Evolutionary conservation across 2,797 vertebrate genomes (phyloP).

Genomic region (Buceros bicornis): DNA sequence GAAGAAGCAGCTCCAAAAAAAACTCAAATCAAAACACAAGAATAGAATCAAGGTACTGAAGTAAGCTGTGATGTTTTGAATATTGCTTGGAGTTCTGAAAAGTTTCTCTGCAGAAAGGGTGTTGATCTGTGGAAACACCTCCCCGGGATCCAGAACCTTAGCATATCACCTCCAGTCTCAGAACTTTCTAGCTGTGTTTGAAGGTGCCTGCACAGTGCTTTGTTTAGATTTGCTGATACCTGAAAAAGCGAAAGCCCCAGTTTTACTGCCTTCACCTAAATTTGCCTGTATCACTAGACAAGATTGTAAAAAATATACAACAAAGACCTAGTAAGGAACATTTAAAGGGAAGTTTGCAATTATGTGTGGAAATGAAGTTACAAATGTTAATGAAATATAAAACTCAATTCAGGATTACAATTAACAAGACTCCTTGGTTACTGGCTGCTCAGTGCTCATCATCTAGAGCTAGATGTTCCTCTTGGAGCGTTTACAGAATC

Average conservation of each 20-base stretch:
- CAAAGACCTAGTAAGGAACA: neutral
- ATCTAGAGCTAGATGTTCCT: neutral
- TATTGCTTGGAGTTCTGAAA: neutral
- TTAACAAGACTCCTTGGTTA: neutral
- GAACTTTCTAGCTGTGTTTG: neutral
- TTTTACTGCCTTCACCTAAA: neutral
- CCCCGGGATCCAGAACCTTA: neutral
- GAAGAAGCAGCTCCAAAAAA: neutral
- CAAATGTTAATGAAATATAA: neutral
- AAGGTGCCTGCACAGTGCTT: neutral
- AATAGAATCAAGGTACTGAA: neutral
- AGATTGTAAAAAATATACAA: neutral
- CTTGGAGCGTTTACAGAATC: neutral
- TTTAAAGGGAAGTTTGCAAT: neutral
- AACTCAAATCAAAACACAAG: neutral
- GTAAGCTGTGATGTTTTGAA: neutral
- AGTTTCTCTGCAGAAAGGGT: neutral
- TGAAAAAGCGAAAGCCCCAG: neutral
- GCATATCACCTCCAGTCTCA: neutral
- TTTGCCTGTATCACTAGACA: neutral
- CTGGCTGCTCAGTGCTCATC: neutral
- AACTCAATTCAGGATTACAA: neutral
- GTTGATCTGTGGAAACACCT: slow-evolving; percentile 16
- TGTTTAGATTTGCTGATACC: slow-evolving; percentile 17
- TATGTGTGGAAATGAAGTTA: neutral